These are phyloP conservation scores for Pholis gunnellus DNA, from an alignment of 2,113 vertebrate genomes.

Conservation along the genomic window DNA sequence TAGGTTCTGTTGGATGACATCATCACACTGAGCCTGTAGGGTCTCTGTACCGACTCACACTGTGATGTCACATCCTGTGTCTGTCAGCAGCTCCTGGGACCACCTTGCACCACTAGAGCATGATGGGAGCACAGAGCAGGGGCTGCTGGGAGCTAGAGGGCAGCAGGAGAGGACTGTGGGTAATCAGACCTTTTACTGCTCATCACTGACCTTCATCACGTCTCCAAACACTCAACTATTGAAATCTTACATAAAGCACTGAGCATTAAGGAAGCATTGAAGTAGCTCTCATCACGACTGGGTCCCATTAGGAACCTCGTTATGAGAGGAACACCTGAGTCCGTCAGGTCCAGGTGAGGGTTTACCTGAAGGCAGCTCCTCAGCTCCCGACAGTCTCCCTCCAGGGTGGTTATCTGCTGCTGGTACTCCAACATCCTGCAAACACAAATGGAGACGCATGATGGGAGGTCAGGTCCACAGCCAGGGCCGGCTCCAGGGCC, in stretches of 20 bases:
- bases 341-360: background rate
- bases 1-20: conserved; percentile 66
- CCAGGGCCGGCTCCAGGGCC: no score
- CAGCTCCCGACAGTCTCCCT: conserved; percentile 91
- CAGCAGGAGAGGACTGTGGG: conserved; percentile 48
- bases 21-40: conserved; percentile 19
- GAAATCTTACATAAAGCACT: background rate
- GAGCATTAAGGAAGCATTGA: no score
- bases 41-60: conserved; percentile 53
- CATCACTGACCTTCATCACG: conserved; percentile 74
- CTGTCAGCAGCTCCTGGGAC: conserved; percentile 72
- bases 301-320: no score
- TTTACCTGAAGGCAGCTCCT: conserved; percentile 84
- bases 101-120: conserved; percentile 73
- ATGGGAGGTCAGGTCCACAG: no score
- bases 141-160: conserved; percentile 65
- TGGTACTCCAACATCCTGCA: conserved; percentile 91
- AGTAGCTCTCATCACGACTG: no score
- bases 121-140: conserved; percentile 59
- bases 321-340: no score
- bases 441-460: background rate
- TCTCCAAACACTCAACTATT: background rate
- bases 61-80: conserved; percentile 68
- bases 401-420: conserved; percentile 89
- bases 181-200: conserved; percentile 83